phyloP scores from a whole-genome alignment of 2,888 invertebrate species.

The Amiota minor region DNA sequence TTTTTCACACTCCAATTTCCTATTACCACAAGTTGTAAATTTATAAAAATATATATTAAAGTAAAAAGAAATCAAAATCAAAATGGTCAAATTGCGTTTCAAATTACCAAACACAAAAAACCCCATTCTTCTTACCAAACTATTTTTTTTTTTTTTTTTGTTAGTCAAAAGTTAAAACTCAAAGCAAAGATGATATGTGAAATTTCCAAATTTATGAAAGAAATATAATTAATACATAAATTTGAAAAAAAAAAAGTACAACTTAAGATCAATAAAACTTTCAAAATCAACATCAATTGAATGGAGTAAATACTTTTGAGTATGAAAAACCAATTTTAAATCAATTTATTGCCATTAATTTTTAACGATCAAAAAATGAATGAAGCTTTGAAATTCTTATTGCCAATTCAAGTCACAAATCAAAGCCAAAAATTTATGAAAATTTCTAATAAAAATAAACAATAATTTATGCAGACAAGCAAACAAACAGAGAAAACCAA shows the following conservation, averaged over 20 bases:
- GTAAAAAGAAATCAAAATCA: neutral
- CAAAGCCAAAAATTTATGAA: slow-evolving; percentile 20
- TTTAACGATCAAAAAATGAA: no score
- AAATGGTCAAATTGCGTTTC: slow-evolving; percentile 1
- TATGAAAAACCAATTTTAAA: no score
- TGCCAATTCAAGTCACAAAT: slow-evolving; percentile 10
- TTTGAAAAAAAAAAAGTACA: no score
- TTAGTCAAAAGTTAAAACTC: neutral
- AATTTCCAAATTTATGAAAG: neutral
- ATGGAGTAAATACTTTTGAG: no score
- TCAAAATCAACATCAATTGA: no score
- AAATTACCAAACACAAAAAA: neutral
- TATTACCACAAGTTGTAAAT: neutral
- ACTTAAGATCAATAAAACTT: no score
- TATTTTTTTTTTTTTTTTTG: neutral
- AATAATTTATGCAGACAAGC: neutral
- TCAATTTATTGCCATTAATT: no score
- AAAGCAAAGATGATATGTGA: neutral
- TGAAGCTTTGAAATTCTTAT: neutral
- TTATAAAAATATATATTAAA: neutral
- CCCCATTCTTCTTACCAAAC: neutral
- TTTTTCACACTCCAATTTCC: slow-evolving; percentile 66
- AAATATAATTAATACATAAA: no score
- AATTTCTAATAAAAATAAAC: slow-evolving; percentile 19
- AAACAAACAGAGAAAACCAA: no score